Evolutionary conservation across 2,888 invertebrate species (phyloP), one percentile per base, ranked within the genome.

Genomic region (Sipunculus nudus): DNA sequence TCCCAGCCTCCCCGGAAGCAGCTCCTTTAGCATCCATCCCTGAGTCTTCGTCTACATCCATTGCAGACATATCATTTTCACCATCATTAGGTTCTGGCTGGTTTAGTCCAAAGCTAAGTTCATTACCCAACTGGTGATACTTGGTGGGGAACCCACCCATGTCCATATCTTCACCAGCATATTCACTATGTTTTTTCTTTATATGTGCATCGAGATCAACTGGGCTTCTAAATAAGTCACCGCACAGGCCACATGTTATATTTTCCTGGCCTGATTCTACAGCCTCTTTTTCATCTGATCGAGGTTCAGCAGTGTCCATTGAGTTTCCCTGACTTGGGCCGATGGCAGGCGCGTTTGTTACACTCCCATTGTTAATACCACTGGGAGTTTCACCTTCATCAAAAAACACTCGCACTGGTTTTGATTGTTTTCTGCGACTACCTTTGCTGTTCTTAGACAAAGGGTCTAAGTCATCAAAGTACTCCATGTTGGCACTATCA

Each of bases 51-150:
- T n/a, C 38, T 38, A 16, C 38, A 38, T 13, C 38, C 13, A n/a
- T 38, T 38, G 38, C n/a, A 16, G 38, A 16, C n/a, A n/a, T 38
- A 16, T 38, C 38, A 13, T 38, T n/a, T n/a, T 38, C 38, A 38
- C 13, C n/a, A 38, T 13, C 13, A 16, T 38, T n/a, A 38, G n/a
- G 13, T n/a, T 16, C n/a, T 16, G 13, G 13, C 13, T 16, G n/a
- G 16, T 25, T 59, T n/a, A 49, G 74, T n/a, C n/a, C n/a, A n/a
- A n/a, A n/a, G n/a, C n/a, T n/a, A n/a, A 93, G 83, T 92, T 96
- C 75, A 93, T 85, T 84, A 92, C 94, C 74, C 91, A 88, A 75
- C 92, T 92, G 94, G 93, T 96, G 23, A 92, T 82, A 82, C 31
- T 76, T 78, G 8, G 82, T 82, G 21, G 80, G 81, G 63, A 76